Conservation (phyloP, 1,140 invertebrate species). For the Calliopsis andreniformis region DNA sequence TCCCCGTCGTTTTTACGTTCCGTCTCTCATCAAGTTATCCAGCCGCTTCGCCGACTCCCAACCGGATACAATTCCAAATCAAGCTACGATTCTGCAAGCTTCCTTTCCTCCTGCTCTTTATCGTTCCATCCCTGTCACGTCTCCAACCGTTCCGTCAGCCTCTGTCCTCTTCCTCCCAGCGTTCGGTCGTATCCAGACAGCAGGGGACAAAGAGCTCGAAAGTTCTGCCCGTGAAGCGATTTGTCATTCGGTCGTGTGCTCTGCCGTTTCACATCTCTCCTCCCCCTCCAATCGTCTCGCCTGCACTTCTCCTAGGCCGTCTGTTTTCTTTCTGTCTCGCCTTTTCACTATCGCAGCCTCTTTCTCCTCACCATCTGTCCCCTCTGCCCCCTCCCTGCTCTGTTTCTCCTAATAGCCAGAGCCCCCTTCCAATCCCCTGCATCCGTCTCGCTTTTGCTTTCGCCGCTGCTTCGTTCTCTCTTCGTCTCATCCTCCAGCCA, state of each 20-base stretch:
- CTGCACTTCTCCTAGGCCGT: background rate
- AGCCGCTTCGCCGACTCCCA: slow-evolving; percentile 8
- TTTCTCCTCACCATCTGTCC: too few relatives aligned
- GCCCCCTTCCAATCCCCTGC: too few relatives aligned
- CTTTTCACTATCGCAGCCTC: background rate
- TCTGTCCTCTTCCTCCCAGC: background rate
- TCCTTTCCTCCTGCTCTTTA: background rate
- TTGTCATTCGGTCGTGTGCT: slow-evolving; percentile 37
- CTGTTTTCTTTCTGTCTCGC: slow-evolving; percentile 26
- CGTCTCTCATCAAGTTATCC: slow-evolving; percentile 6
- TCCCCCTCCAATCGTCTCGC: background rate
- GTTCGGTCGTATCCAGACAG: slow-evolving; percentile 8
- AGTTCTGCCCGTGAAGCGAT: slow-evolving; percentile 35
- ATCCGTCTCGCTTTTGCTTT: background rate
- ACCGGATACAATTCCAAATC: slow-evolving; percentile 38
- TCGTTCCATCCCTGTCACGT: slow-evolving; percentile 43
- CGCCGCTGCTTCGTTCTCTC: background rate
- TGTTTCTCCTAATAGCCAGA: background rate
- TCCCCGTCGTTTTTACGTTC: background rate
- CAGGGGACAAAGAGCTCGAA: slow-evolving; percentile 40
- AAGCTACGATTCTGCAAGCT: slow-evolving; percentile 10
- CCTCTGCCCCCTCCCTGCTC: background rate
- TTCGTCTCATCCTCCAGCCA: background rate
- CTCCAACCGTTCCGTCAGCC: slow-evolving; percentile 2
- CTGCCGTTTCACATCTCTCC: slow-evolving; percentile 16